Base-by-base conservation (phyloP, 1,140 invertebrate genomes). In the Brachionus koreanus region DNA sequence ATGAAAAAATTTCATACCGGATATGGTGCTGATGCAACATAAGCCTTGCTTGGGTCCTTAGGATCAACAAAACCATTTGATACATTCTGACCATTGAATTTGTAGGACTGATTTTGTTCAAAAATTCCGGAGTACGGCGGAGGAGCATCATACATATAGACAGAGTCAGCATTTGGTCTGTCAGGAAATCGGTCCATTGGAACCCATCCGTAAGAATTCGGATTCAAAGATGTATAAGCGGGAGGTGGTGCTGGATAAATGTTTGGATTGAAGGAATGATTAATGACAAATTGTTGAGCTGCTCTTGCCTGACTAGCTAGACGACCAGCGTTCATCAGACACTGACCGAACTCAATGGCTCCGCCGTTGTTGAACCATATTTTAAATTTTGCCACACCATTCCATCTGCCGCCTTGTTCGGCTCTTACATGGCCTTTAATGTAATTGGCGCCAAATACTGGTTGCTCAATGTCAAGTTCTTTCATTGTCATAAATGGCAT, bases 281-380 rank as follows among this genome's bases (percentile, higher is more conserved):
- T 65, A 5, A 65, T 65, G 29, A 65, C 76, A 65, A 79, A 79
- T 43, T 79, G 76, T 42, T 79, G 76, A 35, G 76, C 76, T 37
- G 76, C 76, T 61, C 76, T 79, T 16, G 76, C 76, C 16, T 79
- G 76, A 61, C 46, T 95, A 95, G 3, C 95, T 93, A 75, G 39
- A 9, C 57, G 16, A 42, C 87, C 96, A 82, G 95, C 96, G 88
- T 92, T 93, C 74, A 98, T 85, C 93, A 99, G 93, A 33, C 96
- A 95, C 85, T 95, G 93, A 2, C 95, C 96, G 91, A 96, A 98
- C 86, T 99, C 97, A 86, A 98, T 98, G 35, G 96, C 96, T 37
- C 97, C 97, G 52, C 97, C 97, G 85, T 92, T 92, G 85, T 95
- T 97, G 86, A 99, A 99, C 84, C 93, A 92, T 25, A 98, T 88